A percentile compares a stretch with the other conserved stretches of the same genome.
These are phyloP conservation scores for Hybognathus amarus DNA, from an alignment of 2,797 vertebrate species.

Conservation along the genomic window DNA sequence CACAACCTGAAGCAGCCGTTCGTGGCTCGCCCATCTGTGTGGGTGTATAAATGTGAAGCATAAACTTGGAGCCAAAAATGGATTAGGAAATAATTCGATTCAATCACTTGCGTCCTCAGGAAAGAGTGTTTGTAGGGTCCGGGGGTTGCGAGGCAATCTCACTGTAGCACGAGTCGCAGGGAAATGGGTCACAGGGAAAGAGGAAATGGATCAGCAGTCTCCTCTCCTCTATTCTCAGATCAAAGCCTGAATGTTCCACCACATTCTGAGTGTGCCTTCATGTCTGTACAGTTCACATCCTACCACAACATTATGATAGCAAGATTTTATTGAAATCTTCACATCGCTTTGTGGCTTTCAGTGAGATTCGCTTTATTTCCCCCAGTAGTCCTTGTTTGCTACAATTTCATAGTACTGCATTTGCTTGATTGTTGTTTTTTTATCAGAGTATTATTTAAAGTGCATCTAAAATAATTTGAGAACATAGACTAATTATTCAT, in stretches of 20 bases:
- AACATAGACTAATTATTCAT: too few relatives aligned
- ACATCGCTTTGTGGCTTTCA: neutral
- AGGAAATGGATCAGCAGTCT: conserved; percentile 39
- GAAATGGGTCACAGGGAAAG: conserved; percentile 68
- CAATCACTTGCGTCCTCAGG: conserved; percentile 47
- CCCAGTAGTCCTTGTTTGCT: neutral
- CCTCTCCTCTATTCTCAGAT: conserved; percentile 52
- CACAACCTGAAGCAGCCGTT: conserved; percentile 56
- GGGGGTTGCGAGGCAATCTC: conserved; percentile 37
- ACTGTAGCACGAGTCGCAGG: conserved; percentile 49
- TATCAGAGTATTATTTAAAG: neutral
- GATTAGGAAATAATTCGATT: conserved; percentile 38
- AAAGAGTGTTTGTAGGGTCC: conserved; percentile 31
- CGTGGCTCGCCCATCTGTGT: conserved; percentile 65
- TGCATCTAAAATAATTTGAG: neutral
- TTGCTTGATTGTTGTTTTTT: neutral
- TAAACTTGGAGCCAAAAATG: conserved; percentile 50
- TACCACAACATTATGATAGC: conserved; percentile 5
- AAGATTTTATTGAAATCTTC: conserved; percentile 18
- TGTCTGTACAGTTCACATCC: conserved; percentile 20
- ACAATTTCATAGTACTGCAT: neutral
- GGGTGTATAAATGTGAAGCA: conserved; percentile 66
- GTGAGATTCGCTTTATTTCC: neutral
- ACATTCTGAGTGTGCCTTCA: conserved; percentile 18
- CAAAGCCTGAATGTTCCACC: conserved; percentile 43